Evolutionary conservation across 2,888 invertebrate genomes (phyloP).

Genomic region (Epinotia nisella): DNA sequence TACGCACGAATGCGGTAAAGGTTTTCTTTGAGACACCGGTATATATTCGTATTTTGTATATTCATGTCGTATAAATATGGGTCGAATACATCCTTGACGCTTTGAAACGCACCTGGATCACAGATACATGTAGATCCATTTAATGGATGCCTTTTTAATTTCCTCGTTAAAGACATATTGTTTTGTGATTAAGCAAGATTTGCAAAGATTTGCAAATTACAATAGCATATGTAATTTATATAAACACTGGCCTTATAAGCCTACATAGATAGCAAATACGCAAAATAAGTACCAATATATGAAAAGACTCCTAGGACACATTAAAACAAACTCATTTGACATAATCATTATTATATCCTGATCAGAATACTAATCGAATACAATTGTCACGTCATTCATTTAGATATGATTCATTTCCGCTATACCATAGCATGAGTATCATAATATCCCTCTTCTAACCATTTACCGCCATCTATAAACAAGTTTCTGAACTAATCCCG

Average conservation of each 20-base stretch:
- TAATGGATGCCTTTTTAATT: no score
- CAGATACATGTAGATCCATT: no score
- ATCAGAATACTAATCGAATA: slow-evolving; percentile 2
- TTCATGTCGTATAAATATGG: background rate
- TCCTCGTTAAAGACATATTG: no score
- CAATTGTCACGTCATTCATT: slow-evolving; percentile 2
- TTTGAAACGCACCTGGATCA: no score
- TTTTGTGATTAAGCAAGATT: no score
- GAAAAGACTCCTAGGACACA: background rate
- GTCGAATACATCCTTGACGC: background rate
- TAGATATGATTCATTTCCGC: slow-evolving; percentile 7
- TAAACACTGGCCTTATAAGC: no score
- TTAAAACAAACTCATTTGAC: background rate
- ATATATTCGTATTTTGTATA: background rate
- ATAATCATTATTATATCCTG: background rate
- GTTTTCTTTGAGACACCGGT: background rate
- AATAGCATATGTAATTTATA: no score
- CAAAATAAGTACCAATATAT: no score
- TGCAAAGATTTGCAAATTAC: no score
- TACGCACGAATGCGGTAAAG: slow-evolving; percentile 3
- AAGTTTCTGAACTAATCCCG: background rate
- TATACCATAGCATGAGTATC: background rate
- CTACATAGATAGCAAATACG: no score
- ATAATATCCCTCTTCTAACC: background rate
- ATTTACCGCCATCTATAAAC: slow-evolving; percentile 33